These are phyloP conservation scores for Odontocolon sp. DNA, from an alignment of 2,888 invertebrate species.

Conservation along the genomic window DNA sequence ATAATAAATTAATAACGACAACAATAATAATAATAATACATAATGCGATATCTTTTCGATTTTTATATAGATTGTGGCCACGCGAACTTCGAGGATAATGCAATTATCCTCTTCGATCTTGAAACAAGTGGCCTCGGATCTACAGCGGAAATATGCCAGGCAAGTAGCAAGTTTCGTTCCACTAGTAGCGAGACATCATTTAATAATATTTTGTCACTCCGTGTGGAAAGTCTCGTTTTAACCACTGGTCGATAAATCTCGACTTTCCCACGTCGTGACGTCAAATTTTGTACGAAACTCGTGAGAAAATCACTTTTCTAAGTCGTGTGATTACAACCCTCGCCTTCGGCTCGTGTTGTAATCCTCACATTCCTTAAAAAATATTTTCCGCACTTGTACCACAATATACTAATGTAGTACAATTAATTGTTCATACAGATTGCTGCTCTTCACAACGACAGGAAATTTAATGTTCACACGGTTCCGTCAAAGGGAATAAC, in stretches of 20 bases:
- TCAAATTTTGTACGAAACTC: too few relatives aligned
- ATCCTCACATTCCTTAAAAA: too few relatives aligned
- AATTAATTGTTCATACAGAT: neutral
- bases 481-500: constrained; percentile 6
- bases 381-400: too few relatives aligned
- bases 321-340: too few relatives aligned
- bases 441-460: neutral
- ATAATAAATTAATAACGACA: too few relatives aligned
- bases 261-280: too few relatives aligned
- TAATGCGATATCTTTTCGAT: neutral
- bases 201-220: neutral
- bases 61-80: too few relatives aligned
- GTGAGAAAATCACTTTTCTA: too few relatives aligned
- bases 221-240: too few relatives aligned
- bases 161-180: neutral
- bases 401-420: too few relatives aligned
- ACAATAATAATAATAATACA: neutral
- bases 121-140: neutral
- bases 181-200: neutral
- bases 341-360: too few relatives aligned
- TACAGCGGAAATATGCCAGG: neutral
- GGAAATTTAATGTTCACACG: neutral
- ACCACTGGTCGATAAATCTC: too few relatives aligned
- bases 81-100: neutral
- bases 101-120: neutral